Evolutionary conservation across 2,797 vertebrate genomes (phyloP), one percentile per base, ranked within the genome.

Genomic region (Rhadinocentrus ornatus): DNA sequence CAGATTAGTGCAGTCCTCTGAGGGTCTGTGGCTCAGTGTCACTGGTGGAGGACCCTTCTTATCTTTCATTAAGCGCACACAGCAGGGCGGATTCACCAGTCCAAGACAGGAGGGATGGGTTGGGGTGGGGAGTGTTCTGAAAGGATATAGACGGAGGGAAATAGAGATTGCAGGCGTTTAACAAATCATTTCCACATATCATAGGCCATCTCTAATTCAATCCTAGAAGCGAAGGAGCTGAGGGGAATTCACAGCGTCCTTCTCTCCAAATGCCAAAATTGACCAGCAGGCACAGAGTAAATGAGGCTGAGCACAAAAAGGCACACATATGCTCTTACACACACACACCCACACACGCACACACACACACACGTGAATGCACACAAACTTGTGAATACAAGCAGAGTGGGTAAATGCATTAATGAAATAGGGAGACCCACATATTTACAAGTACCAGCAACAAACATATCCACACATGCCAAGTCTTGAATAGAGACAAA

Each of bases 61-160:
- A 99, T 99, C 97, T 99, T 99, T 99, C 97, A 99, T 99, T 98
- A 98, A 99, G 96, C 97, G 95, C 96, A 96, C 97, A 96, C 97
- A 98, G 97, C 96, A 95, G 97, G 97, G 94, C 78, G 16, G 88
- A 92, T 90, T 85, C 86, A 71, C 72, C 77, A 88, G 81, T 85
- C 80, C 71, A 73, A 32, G 75, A 77, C 52, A 62, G 73, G 69
- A 67, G 71, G 77, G 29, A 46, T n/a, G 31, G 37, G 0, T 22
- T 31, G 50, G 1, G 44, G 15, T 20, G 37, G n/a, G 37, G 27
- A 54, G 54, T 26, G 13, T 34, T 67, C 35, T 44, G 62, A 84
- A 73, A 74, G 46, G 35, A 57, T 41, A 44, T 27, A 29, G 63
- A 41, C 62, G 70, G 69, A 37, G 69, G 72, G 69, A 73, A 93